Percentiles rank a stretch among this genome's conserved stretches.
Evolutionary conservation across 2,113 vertebrate species (phyloP).

Genomic region (Labrus mixtus): DNA sequence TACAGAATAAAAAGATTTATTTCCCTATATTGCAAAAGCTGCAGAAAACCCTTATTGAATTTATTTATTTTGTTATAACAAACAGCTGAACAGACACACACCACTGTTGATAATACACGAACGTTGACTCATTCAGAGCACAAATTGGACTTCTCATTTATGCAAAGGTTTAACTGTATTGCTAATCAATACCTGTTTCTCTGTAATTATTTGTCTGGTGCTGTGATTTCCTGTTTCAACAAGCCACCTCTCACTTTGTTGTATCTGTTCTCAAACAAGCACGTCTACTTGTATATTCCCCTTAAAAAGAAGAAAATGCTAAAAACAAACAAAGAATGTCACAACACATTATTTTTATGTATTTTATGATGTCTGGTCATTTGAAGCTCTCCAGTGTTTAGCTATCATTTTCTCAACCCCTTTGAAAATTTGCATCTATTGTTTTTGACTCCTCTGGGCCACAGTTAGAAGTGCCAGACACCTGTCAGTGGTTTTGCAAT

Average conservation of each 20-base stretch:
- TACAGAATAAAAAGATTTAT: too few relatives aligned
- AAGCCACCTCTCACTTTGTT: constrained; percentile 6
- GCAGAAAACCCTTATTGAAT: too few relatives aligned
- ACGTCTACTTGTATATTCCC: constrained; percentile 3
- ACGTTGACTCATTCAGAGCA: background rate
- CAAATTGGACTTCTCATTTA: constrained; percentile 11
- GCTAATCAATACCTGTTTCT: constrained; percentile 34
- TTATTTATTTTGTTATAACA: too few relatives aligned
- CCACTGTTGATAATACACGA: constrained; percentile 7
- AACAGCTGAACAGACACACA: too few relatives aligned
- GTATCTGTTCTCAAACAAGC: constrained; percentile 12
- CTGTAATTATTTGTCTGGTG: constrained; percentile 15
- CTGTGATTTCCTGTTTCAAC: constrained; percentile 20
- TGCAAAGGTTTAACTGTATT: constrained; percentile 19
- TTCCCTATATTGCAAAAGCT: too few relatives aligned
- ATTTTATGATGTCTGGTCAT: constrained; percentile 8
- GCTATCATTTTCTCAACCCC: background rate
- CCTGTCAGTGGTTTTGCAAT: constrained; percentile 21
- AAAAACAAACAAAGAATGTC: background rate
- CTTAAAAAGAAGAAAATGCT: constrained; percentile 2
- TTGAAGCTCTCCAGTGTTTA: constrained; percentile 21
- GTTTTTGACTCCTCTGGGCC: constrained; percentile 13
- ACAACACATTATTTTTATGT: background rate
- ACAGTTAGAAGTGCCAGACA: constrained; percentile 1
- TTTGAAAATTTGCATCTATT: constrained; percentile 13